These are phyloP conservation scores for Taphrorychus bicolor DNA, from an alignment of 2,888 invertebrate genomes.

Conservation along the genomic window DNA sequence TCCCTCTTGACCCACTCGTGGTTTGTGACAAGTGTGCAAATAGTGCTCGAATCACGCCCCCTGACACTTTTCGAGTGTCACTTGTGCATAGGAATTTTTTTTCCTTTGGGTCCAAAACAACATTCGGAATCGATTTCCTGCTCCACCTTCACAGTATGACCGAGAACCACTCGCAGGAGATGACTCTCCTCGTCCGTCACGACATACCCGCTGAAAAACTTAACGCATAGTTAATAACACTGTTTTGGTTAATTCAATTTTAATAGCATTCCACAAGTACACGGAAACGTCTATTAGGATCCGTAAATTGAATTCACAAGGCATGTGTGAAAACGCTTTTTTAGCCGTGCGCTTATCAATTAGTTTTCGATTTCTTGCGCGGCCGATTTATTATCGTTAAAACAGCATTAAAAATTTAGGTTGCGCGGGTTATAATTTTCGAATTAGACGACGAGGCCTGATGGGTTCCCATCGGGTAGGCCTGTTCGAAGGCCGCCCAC, in stretches of 20 bases:
- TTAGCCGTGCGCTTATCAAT: constrained; percentile 21
- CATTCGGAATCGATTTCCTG: constrained; percentile 5
- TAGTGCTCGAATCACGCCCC: background rate
- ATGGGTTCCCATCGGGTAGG: background rate
- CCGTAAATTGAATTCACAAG: constrained; percentile 31
- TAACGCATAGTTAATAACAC: constrained; percentile 37
- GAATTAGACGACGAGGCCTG: too few species aligned
- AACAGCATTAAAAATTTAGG: constrained; percentile 27
- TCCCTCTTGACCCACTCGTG: background rate
- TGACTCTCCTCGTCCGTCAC: constrained; percentile 15
- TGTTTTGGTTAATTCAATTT: constrained; percentile 34
- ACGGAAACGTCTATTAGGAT: constrained; percentile 25
- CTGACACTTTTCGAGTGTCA: background rate
- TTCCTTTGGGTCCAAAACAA: background rate
- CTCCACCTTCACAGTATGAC: background rate
- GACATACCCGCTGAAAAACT: constrained; percentile 27
- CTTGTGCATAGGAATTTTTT: background rate
- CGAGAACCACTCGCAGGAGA: background rate
- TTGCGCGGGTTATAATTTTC: background rate
- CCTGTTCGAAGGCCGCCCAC: too few species aligned
- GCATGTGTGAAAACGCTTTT: constrained; percentile 30
- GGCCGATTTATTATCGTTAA: constrained; percentile 29
- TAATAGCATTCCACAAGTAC: constrained; percentile 28
- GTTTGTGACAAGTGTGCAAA: background rate
- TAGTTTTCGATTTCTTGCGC: constrained; percentile 18